Percentiles rank a stretch among this genome's conserved stretches.
Evolutionary conservation across 2,888 invertebrate species (phyloP).

Genomic region (Cryptocheilus praepositus): DNA sequence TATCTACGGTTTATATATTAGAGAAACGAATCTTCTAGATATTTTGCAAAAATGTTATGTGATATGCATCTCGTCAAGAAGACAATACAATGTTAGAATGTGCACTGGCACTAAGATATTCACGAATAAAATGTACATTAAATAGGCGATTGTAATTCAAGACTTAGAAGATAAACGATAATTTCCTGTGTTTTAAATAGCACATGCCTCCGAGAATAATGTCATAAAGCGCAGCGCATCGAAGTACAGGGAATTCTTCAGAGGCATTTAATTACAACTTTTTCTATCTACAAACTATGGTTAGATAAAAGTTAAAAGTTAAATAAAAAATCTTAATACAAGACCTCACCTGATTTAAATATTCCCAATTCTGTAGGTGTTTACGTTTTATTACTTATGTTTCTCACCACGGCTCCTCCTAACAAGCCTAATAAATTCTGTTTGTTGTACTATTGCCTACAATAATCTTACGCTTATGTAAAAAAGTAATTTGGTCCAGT

Average conservation of each 20-base stretch:
- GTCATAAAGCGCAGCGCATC: background rate
- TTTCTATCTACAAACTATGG: too few relatives aligned
- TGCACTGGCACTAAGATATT: conserved; percentile 52
- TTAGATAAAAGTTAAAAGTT: background rate
- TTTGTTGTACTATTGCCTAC: background rate
- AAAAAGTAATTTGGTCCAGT: background rate
- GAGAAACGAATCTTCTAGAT: conserved; percentile 28
- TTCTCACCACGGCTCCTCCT: too few relatives aligned
- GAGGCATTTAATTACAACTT: too few relatives aligned
- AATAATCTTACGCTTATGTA: background rate
- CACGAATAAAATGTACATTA: conserved; percentile 26
- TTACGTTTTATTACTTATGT: too few relatives aligned
- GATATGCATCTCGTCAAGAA: conserved; percentile 64
- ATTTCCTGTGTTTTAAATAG: too few relatives aligned
- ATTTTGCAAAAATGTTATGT: conserved; percentile 60
- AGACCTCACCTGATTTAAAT: background rate
- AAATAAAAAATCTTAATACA: conserved; percentile 1
- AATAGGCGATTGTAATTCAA: conserved; percentile 29
- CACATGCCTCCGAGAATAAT: background rate
- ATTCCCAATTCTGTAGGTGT: too few relatives aligned
- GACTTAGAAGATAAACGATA: conserved; percentile 21
- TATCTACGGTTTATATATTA: conserved; percentile 22
- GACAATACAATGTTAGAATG: conserved; percentile 62
- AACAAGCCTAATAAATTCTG: background rate
- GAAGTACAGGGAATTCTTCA: too few relatives aligned